Base-by-base conservation (phyloP, 2,113 vertebrate species). In the Passer domesticus region DNA sequence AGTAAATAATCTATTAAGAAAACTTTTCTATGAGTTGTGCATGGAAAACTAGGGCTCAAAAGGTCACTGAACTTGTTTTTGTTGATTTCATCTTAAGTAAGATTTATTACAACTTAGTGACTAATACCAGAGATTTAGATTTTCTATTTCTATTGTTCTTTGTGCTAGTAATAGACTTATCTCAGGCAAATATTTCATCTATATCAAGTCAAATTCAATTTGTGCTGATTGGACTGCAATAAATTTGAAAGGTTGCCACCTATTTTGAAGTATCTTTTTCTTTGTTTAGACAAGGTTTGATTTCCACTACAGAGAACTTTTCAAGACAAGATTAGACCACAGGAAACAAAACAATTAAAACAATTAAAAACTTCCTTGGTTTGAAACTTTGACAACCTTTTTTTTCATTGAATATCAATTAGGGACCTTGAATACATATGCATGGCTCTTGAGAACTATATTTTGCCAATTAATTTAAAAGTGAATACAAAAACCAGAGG, bases 11-110 rank as follows among this genome's bases (percentile, higher is more conserved):
- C 35, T 87, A 59, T 27, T n/a, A 89, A 88, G 19, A 87, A n/a
- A 58, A 91, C 11, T 63, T 92, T 85, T 72, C 30, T 37, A 13
- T 80, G 72, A 58, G 55, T 49, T 37, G 43, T 69, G 62, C 60
- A 92, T 16, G 59, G 93, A 92, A 78, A 89, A 80, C 19, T 35
- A 83, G 12, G 31, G 46, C 25, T 83, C 81, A 83, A 90, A 95
- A 96, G 88, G 79, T 95, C 93, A 89, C 49, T 89, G 75, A 73
- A 37, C 56, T 93, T 97, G 92, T 87, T 96, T 94, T 94, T 88
- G 68, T 94, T 89, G 70, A 90, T 92, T 96, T 97, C n/a, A 89
- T 89, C 90, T 87, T 78, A 70, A 74, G 47, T 88, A 93, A 97
- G 87, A 95, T 96, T 96, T 97, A 95, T 93, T 92, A 63, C 21